Conservation (phyloP, 2,797 vertebrate genomes). For the Neopelma chrysocephalum region DNA sequence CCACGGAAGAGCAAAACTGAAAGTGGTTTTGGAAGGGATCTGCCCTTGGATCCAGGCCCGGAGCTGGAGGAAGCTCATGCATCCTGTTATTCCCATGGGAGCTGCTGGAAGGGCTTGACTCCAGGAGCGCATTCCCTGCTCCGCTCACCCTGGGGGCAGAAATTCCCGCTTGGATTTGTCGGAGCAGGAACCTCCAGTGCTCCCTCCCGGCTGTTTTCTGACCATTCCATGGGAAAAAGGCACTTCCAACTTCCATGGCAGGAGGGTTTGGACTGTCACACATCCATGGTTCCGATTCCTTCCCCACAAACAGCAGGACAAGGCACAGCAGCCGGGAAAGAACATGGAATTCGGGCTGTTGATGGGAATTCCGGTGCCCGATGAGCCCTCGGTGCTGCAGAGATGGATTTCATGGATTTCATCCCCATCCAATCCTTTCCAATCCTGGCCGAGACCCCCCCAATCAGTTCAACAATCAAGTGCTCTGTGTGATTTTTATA, state of each 20-base stretch:
- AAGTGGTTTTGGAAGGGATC: rapidly evolving
- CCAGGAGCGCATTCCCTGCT: background rate
- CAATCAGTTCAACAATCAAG: too few relatives aligned
- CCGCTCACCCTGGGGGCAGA: background rate
- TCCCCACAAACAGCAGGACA: too few relatives aligned
- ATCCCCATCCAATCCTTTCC: background rate
- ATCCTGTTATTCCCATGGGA: background rate
- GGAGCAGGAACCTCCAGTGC: background rate
- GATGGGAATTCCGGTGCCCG: rapidly evolving
- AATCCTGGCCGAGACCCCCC: rapidly evolving
- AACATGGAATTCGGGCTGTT: background rate
- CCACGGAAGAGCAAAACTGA: rapidly evolving
- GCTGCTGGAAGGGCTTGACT: rapidly evolving
- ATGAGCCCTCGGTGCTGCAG: background rate
- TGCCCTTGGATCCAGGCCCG: background rate
- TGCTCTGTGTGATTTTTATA: background rate
- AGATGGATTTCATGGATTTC: background rate
- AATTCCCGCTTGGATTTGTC: rapidly evolving
- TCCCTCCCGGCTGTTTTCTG: background rate
- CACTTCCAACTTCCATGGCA: rapidly evolving
- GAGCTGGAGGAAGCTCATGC: background rate
- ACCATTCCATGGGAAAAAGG: rapidly evolving
- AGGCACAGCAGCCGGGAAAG: background rate
- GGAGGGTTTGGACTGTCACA: background rate
- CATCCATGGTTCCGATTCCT: background rate